Evolutionary conservation across 2,888 invertebrate species (phyloP), one percentile per base, ranked within the genome.

Genomic region (Empis livida): DNA sequence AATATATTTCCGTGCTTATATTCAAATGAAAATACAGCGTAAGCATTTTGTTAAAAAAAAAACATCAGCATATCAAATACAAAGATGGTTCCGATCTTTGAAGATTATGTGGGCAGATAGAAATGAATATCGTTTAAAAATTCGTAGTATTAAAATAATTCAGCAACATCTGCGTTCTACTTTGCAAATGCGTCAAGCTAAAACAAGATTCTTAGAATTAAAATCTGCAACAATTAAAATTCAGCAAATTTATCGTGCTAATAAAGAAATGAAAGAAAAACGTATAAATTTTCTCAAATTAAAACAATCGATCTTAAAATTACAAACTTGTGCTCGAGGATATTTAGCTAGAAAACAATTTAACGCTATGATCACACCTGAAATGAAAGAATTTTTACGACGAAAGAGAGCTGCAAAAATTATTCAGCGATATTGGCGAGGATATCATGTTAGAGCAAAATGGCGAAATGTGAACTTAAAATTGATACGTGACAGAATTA

Each of bases 401-500:
- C 65, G 59, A 30, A 63, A 68, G 52, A 70, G 68, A 52, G 80
- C 83, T 5, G 81, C 79, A 11, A 71, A 71, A 3, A 73, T 73
- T 57, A 83, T 84, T 57, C 84, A 84, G 70, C 73, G 76, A 5
- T 63, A 71, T 42, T 77, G 74, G 69, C 73, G 77, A 2, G 78
- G 77, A 0, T 71, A 77, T 56, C 59, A 56, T 20, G 68, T 58
- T 5, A 63, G 70, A 10, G 58, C 57, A 14, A 58, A 57, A 10
- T 62, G 58, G 37, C 59, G 61, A 14, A 59, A 57, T 44, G 47
- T 57, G 10, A 57, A 56, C 14, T 52, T 67, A 1, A 44, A 53
- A 16, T 50, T 51, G 13, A 65, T 68, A 47, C 57, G 67, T 2
- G 50, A 52, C 10, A 61, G 63, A 16, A 57, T 68, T 31, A 50